Percentiles rank a stretch among this genome's conserved stretches.
Conservation (phyloP, 2,888 invertebrate species). For the Microctonus hyperodae region DNA sequence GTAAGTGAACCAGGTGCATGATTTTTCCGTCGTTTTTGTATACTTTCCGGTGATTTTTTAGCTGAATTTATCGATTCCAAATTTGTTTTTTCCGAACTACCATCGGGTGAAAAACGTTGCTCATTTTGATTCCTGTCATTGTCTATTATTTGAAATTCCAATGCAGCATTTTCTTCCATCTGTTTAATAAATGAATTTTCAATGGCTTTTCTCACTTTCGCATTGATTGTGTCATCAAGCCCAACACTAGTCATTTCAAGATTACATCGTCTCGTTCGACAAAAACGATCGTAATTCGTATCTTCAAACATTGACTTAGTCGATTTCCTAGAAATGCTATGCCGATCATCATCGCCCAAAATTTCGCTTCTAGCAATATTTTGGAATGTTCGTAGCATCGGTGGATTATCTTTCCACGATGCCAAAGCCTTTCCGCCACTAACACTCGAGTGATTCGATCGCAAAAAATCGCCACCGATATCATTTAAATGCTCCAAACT, state of each 20-base stretch:
- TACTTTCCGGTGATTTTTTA: slow-evolving; percentile 23
- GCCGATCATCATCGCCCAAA: slow-evolving; percentile 51
- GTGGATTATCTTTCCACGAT: slow-evolving; percentile 50
- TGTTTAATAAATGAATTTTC: slow-evolving; percentile 59
- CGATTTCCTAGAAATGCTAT: slow-evolving; percentile 53
- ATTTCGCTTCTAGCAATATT: slow-evolving; percentile 55
- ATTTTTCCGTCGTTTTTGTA: slow-evolving; percentile 33
- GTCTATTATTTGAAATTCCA: slow-evolving; percentile 39
- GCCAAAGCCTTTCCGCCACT: slow-evolving; percentile 34
- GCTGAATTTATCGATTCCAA: slow-evolving; percentile 20
- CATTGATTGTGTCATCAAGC: slow-evolving; percentile 46
- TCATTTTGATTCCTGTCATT: slow-evolving; percentile 6
- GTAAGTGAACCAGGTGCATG: slow-evolving; percentile 34
- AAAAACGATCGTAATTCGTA: slow-evolving; percentile 43
- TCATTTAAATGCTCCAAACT: slow-evolving; percentile 50
- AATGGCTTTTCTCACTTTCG: slow-evolving; percentile 56
- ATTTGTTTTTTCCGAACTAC: slow-evolving; percentile 24
- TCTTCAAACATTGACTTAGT: slow-evolving; percentile 58
- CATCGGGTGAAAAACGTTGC: slow-evolving; percentile 21
- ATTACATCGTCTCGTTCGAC: slow-evolving; percentile 30
- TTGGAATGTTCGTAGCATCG: slow-evolving; percentile 49
- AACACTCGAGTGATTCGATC: slow-evolving; percentile 29
- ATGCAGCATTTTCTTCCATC: slow-evolving; percentile 53
- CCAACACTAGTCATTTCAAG: slow-evolving; percentile 11
- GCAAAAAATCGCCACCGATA: slow-evolving; percentile 44